Evolutionary conservation across 2,888 invertebrate species (phyloP).

Genomic region (Chrysolina oricalcia): DNA sequence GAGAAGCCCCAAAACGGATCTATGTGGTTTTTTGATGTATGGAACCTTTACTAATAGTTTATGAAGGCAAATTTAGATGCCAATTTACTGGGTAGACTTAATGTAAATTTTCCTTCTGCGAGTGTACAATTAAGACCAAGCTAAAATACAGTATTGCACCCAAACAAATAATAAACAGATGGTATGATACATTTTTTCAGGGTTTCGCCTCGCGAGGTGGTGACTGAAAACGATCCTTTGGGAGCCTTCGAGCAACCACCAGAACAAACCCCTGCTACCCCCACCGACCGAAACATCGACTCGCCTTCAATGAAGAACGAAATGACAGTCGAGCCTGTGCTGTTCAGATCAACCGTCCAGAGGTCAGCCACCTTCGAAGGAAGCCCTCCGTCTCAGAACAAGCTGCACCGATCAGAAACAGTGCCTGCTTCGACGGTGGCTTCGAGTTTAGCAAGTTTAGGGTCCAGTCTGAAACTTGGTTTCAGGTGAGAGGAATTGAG

Average conservation of each 20-base stretch:
- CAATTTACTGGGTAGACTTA: too few relatives aligned
- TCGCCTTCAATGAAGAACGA: slow-evolving; percentile 23
- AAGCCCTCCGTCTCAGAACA: slow-evolving; percentile 69
- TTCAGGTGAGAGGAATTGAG: slow-evolving; percentile 80
- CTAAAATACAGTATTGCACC: too few relatives aligned
- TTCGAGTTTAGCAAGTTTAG: slow-evolving; percentile 85
- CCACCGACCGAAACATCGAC: slow-evolving; percentile 50
- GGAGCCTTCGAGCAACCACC: slow-evolving; percentile 80
- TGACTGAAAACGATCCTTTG: slow-evolving; percentile 93
- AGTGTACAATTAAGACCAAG: too few relatives aligned
- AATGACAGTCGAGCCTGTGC: slow-evolving; percentile 79
- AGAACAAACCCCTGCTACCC: slow-evolving; percentile 56
- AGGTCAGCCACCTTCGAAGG: slow-evolving; percentile 76
- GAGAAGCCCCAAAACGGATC: too few relatives aligned
- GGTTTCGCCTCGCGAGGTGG: slow-evolving; percentile 86
- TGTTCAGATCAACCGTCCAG: slow-evolving; percentile 74
- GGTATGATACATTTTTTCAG: too few relatives aligned
- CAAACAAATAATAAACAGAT: too few relatives aligned
- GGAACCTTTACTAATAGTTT: too few relatives aligned
- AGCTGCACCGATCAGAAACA: slow-evolving; percentile 82
- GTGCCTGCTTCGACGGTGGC: slow-evolving; percentile 83
- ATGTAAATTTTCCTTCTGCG: too few relatives aligned
- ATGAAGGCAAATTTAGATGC: too few relatives aligned
- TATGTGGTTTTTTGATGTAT: too few relatives aligned
- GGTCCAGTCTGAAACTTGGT: slow-evolving; percentile 88